A percentile compares a stretch with the other conserved stretches of the same genome.
phyloP scores from a whole-genome alignment of 1,140 invertebrate species.

The Probaryconus sp. region DNA sequence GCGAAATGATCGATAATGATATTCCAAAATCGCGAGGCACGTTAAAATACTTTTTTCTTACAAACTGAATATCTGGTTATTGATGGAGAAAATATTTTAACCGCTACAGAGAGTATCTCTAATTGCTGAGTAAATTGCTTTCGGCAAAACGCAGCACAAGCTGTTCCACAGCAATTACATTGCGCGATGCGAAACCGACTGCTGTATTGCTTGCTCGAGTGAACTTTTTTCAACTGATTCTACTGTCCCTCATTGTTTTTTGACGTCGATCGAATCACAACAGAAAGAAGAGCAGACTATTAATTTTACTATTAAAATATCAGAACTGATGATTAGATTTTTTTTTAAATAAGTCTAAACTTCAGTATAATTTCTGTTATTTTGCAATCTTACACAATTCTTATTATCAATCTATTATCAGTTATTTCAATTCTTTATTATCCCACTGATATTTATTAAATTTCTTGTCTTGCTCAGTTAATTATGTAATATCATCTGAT shows the following conservation, averaged over 20 bases:
- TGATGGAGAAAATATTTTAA: conserved; percentile 26
- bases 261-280: conserved; percentile 5
- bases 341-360: background rate
- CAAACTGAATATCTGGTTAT: background rate
- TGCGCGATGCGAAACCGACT: conserved; percentile 12
- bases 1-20: too few relatives aligned
- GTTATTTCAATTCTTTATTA: too few relatives aligned
- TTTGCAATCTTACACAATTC: too few relatives aligned
- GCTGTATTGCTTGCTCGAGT: conserved; percentile 6
- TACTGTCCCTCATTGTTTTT: conserved; percentile 3
- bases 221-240: background rate
- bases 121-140: conserved; percentile 35
- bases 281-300: background rate
- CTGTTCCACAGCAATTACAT: conserved; percentile 23
- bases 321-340: background rate
- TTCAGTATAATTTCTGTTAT: background rate
- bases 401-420: too few relatives aligned
- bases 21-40: too few relatives aligned
- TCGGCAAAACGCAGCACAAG: conserved; percentile 26
- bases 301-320: conserved; percentile 2
- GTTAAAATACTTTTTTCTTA: too few relatives aligned
- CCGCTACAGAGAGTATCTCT: conserved; percentile 5
- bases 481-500: too few relatives aligned
- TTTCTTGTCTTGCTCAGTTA: too few relatives aligned
- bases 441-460: too few relatives aligned